Base-by-base conservation (phyloP, 1,140 invertebrate species). In the Drosophila santomea region DNA sequence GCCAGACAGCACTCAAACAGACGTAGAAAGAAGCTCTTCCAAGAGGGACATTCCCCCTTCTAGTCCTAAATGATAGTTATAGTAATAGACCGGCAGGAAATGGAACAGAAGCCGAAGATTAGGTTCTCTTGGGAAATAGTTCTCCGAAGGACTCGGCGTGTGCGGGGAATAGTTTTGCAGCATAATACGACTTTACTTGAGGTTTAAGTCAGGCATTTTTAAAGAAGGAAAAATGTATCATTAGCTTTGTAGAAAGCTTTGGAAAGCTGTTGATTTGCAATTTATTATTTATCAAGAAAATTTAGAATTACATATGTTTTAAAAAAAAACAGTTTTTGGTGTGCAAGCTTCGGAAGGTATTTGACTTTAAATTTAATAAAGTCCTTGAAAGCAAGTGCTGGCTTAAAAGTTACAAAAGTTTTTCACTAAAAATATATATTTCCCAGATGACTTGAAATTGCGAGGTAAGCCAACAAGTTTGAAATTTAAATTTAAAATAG, bases 1-100 rank as follows among this genome's bases (percentile, higher is more conserved):
- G 60, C 76, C 84, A 88, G 79, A 88, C 83, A 89, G 83, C 83
- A 86, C 83, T 86, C 84, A 82, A 86, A 69, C 59, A 69, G 78
- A 58, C 44, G 52, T 41, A 41, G 67, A 35, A 52, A 45, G 57
- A 73, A 39, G 32, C 38, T 45, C 39, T 48, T 10, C 38, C n/a
- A 15, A 28, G 14, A 17, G 61, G 41, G 61, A 35, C 39, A 44
- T 66, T 38, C 48, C 38, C 51, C 45, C n/a, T 32, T 7, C 8
- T 32, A 8, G 8, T 48, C 68, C 55, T 35, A 68, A 71, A 68
- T 66, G 61, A 68, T 66, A 64, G 64, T 68, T 68, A 51, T 23
- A 72, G 55, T 72, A 60, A 73, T 59, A 51, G 67, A 73, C 43
- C 39, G 38, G 17, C 28, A 20, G 51, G 48, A 64, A 38, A 28